Conservation (phyloP, 2,797 vertebrate species). For the Tapirus indicus region DNA sequence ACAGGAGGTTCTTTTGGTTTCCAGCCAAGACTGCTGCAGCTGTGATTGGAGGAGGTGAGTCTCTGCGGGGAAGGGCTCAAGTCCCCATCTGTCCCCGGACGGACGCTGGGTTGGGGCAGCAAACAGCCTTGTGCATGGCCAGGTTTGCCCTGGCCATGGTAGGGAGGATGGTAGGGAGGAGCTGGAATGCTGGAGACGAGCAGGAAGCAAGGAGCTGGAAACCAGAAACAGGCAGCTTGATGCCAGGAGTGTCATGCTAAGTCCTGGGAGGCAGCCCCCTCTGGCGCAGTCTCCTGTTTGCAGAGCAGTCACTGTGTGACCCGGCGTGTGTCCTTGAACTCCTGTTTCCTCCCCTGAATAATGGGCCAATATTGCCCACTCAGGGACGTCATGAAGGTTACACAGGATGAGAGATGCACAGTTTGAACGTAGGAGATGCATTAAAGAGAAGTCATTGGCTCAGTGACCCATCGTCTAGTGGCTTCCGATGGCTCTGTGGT, state of each 20-base stretch:
- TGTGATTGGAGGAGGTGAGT: conserved; percentile 48
- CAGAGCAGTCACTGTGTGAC: neutral
- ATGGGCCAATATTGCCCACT: rapidly evolving
- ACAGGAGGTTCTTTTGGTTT: conserved; percentile 42
- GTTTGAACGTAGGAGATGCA: too few relatives aligned
- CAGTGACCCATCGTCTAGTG: neutral
- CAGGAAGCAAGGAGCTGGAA: neutral
- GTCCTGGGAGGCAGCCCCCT: rapidly evolving
- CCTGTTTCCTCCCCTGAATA: neutral
- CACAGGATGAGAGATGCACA: rapidly evolving
- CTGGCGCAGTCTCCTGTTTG: rapidly evolving
- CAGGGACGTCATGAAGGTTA: rapidly evolving
- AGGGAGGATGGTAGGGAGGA: neutral
- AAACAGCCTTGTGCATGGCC: too few relatives aligned
- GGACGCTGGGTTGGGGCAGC: neutral
- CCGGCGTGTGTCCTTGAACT: neutral
- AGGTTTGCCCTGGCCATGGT: neutral
- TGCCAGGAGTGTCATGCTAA: too few relatives aligned
- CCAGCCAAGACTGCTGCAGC: neutral
- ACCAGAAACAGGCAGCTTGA: too few relatives aligned
- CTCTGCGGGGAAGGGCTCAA: neutral
- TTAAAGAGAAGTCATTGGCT: neutral
- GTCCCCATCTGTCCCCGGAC: neutral
- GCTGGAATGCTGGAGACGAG: neutral
- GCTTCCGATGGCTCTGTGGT: neutral